These are phyloP conservation scores for Caenorhabditis remanei DNA, from an alignment of 1,140 invertebrate genomes.

Conservation along the genomic window DNA sequence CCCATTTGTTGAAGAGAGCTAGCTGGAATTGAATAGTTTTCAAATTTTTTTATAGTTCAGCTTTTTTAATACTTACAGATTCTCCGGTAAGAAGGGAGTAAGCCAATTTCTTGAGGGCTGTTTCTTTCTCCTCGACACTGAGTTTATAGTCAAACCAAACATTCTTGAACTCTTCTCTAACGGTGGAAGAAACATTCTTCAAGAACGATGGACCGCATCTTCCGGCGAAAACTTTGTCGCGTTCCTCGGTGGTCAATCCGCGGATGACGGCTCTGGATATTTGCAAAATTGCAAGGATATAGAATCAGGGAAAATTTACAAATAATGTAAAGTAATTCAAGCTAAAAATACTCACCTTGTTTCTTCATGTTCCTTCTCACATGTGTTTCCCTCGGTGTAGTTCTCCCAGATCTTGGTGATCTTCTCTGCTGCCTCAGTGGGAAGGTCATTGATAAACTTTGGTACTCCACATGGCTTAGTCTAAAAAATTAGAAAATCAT, in stretches of 20 bases:
- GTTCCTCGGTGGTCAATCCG: conserved; percentile 69
- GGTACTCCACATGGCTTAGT: conserved; percentile 71
- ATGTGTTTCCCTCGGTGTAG: conserved; percentile 74
- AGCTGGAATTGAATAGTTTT: conserved; percentile 65
- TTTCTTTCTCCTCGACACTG: conserved; percentile 73
- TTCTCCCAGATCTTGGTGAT: conserved; percentile 73
- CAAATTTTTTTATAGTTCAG: background rate
- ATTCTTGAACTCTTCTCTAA: conserved; percentile 71
- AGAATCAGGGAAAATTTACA: too few relatives aligned
- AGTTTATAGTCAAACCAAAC: conserved; percentile 74
- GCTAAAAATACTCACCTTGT: conserved; percentile 57
- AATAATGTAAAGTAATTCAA: background rate
- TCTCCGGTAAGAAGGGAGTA: conserved; percentile 71
- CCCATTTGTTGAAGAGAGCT: conserved; percentile 75
- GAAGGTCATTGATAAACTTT: conserved; percentile 70
- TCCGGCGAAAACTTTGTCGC: conserved; percentile 72
- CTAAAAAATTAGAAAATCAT: conserved; percentile 59
- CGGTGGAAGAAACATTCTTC: conserved; percentile 68
- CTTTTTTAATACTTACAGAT: conserved; percentile 66
- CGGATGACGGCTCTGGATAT: conserved; percentile 67
- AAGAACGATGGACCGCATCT: conserved; percentile 74
- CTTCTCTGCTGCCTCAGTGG: conserved; percentile 71
- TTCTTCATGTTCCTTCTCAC: conserved; percentile 71
- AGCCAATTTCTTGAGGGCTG: conserved; percentile 72
- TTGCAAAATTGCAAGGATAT: too few relatives aligned